These are phyloP conservation scores for Apamea crenata DNA, from an alignment of 2,888 invertebrate genomes.

Conservation along the genomic window DNA sequence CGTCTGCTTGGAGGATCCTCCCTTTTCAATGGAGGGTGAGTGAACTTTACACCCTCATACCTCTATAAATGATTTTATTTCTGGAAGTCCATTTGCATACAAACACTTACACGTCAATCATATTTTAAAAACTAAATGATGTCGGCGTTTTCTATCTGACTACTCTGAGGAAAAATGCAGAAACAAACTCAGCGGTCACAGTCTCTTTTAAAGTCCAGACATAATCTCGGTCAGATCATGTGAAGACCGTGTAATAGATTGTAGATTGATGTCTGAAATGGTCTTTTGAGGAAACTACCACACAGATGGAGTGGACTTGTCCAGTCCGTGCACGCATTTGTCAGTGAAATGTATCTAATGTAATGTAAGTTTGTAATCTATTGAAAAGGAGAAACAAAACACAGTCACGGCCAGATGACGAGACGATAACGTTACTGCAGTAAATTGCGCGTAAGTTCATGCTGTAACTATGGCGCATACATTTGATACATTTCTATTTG, in stretches of 20 bases:
- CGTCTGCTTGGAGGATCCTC: too few relatives aligned
- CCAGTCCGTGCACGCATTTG: background rate
- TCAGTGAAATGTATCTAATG: background rate
- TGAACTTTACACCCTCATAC: too few relatives aligned
- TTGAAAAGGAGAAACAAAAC: constrained; percentile 18
- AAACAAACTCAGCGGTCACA: background rate
- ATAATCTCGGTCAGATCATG: background rate
- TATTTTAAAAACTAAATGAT: background rate
- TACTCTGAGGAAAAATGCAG: background rate
- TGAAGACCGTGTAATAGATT: background rate
- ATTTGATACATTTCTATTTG: background rate
- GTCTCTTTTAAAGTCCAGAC: background rate
- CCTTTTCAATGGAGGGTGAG: too few relatives aligned
- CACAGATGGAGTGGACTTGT: background rate
- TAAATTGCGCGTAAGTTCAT: background rate
- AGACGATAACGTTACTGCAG: constrained; percentile 9
- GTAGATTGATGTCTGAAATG: background rate
- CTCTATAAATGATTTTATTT: too few relatives aligned
- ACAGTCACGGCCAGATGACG: background rate
- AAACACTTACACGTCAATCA: background rate
- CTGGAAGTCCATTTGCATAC: background rate
- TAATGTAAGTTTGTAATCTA: constrained; percentile 12
- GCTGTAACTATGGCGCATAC: background rate
- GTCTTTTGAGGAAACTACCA: background rate
- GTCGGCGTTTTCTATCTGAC: background rate